These are phyloP conservation scores for Leptopilina drosophilae DNA, from an alignment of 2,888 invertebrate species.

Conservation along the genomic window DNA sequence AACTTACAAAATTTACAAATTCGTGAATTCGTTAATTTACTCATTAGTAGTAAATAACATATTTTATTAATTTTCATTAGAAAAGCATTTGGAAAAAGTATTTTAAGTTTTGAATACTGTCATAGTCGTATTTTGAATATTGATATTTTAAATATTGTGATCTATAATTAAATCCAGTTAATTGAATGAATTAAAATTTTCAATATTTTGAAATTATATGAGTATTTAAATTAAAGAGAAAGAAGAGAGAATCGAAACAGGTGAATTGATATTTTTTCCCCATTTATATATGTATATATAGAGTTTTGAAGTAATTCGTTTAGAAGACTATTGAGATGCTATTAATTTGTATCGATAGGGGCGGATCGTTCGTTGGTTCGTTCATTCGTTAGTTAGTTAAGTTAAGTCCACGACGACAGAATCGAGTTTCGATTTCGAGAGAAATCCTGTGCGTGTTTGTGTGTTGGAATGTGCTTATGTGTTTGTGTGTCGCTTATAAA, in stretches of 20 bases:
- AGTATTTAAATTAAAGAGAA: not conserved
- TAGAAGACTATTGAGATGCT: slow-evolving; percentile 53
- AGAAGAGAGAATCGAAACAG: not conserved
- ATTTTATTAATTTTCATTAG: too few relatives aligned
- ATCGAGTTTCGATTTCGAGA: slow-evolving; percentile 47
- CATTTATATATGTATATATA: too few relatives aligned
- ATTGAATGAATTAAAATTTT: too few relatives aligned
- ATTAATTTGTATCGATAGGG: slow-evolving; percentile 68
- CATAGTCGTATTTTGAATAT: too few relatives aligned
- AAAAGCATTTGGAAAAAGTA: too few relatives aligned
- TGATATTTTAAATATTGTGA: too few relatives aligned
- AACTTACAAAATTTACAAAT: too few relatives aligned
- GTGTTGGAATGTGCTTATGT: not conserved
- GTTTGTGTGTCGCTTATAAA: slow-evolving; percentile 17
- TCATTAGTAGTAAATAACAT: too few relatives aligned
- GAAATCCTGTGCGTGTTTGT: slow-evolving; percentile 3
- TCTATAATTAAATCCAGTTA: too few relatives aligned
- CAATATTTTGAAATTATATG: too few relatives aligned
- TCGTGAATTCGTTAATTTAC: too few relatives aligned
- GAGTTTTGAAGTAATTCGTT: slow-evolving; percentile 2
- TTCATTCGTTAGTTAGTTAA: slow-evolving; percentile 60
- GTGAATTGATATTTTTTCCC: not conserved
- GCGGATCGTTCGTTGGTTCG: slow-evolving; percentile 48
- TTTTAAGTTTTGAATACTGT: too few relatives aligned
- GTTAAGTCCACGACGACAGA: slow-evolving; percentile 58